Conservation (phyloP, 2,113 vertebrate species). For the Xenopus laevis region DNA sequence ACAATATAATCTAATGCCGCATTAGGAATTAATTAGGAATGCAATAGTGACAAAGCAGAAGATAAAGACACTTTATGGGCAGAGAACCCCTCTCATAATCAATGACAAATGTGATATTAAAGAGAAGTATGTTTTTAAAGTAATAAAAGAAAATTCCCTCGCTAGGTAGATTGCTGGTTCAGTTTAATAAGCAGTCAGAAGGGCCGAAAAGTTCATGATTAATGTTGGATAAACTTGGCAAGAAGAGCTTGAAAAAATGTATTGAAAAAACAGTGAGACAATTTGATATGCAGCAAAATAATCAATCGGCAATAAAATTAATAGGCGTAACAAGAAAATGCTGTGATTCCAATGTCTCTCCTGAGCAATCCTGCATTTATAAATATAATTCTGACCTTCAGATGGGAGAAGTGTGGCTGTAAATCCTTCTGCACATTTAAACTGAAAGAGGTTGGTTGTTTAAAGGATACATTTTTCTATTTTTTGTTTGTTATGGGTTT, state of each 20-base stretch:
- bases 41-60: no score
- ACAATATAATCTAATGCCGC: no score
- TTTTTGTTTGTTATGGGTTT: background rate
- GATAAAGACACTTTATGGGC: no score
- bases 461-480: conserved; percentile 16
- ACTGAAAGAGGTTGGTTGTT: conserved; percentile 18
- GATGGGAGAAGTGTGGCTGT: conserved; percentile 24
- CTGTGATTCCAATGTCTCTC: conserved; percentile 34
- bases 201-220: conserved; percentile 34
- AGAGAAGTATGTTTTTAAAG: no score
- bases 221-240: conserved; percentile 26
- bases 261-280: conserved; percentile 33
- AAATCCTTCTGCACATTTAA: conserved; percentile 20
- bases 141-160: no score
- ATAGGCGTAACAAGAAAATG: conserved; percentile 40
- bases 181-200: background rate
- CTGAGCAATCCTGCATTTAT: conserved; percentile 26
- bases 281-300: conserved; percentile 40
- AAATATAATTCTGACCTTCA: conserved; percentile 36
- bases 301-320: conserved; percentile 44
- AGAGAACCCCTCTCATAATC: no score
- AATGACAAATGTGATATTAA: no score
- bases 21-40: no score
- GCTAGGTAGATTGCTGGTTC: background rate
- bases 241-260: conserved; percentile 10